phyloP scores from a whole-genome alignment of 1,140 invertebrate genomes.

The Meloidogyne hapla region DNA sequence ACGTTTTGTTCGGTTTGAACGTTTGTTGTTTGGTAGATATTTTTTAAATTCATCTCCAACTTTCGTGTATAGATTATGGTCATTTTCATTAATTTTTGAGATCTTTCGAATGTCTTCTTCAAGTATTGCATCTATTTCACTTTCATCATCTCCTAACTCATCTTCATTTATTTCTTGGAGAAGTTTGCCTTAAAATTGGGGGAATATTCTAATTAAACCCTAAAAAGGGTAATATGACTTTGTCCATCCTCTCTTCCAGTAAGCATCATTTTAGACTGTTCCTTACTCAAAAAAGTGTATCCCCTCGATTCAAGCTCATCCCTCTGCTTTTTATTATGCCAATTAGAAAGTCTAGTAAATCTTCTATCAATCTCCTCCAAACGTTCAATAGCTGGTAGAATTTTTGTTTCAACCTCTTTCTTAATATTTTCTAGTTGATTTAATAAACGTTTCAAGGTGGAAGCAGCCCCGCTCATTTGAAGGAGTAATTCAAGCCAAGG shows the following conservation, averaged over 20 bases:
- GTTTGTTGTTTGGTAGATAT: not conserved
- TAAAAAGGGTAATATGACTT: not conserved
- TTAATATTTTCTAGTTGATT: not conserved
- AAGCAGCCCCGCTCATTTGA: slow-evolving; percentile 24
- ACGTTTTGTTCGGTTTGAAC: not conserved
- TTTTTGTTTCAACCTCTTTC: slow-evolving; percentile 9
- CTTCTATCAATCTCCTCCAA: slow-evolving; percentile 28
- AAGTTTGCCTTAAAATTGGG: not conserved
- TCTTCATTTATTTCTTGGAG: not conserved
- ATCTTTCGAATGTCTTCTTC: slow-evolving; percentile 21
- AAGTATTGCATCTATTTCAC: not conserved
- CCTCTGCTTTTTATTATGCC: slow-evolving; percentile 20
- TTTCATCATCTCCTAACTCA: not conserved
- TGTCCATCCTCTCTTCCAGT: not conserved
- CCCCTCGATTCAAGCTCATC: slow-evolving; percentile 11
- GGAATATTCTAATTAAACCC: not conserved
- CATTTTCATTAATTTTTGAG: not conserved
- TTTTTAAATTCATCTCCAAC: not conserved
- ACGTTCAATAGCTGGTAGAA: slow-evolving; percentile 17
- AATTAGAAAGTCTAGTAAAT: not conserved
- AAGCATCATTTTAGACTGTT: slow-evolving; percentile 14
- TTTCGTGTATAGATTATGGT: not conserved
- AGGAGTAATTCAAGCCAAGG: slow-evolving; percentile 34
- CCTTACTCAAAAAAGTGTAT: slow-evolving; percentile 29
- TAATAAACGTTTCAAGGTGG: slow-evolving; percentile 13